phyloP scores from a whole-genome alignment of 2,797 vertebrate species.

The Serranus cabrilla region DNA sequence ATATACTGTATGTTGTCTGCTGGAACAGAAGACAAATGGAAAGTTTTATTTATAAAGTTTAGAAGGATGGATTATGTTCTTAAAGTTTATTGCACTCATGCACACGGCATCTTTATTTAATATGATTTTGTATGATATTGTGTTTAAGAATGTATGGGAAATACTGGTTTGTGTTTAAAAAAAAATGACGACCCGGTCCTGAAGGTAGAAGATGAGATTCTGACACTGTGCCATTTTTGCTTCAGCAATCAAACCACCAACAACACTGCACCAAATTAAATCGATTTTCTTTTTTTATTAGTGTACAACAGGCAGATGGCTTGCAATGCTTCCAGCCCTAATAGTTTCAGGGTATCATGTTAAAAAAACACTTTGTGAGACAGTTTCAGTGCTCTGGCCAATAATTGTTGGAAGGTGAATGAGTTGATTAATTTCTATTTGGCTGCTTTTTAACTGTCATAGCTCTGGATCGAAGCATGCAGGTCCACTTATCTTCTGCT shows the following conservation, averaged over 20 bases:
- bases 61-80: conserved; percentile 45
- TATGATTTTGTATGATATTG: conserved; percentile 37
- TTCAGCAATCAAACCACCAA: conserved; percentile 41
- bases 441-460: conserved; percentile 72
- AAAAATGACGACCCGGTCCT: conserved; percentile 8
- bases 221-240: conserved; percentile 36
- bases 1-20: conserved; percentile 52
- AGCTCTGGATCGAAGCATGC: conserved; percentile 80
- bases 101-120: conserved; percentile 65
- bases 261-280: conserved; percentile 31
- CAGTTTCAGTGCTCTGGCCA: conserved; percentile 41
- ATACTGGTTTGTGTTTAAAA: conserved; percentile 2
- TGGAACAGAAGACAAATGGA: conserved; percentile 60
- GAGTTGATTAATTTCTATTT: conserved; percentile 65
- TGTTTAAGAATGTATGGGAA: conserved; percentile 51
- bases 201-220: conserved; percentile 24
- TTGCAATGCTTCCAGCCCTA: conserved; percentile 44
- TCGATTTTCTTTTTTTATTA: conserved; percentile 8
- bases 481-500: conserved; percentile 72
- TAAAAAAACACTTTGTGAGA: conserved; percentile 37
- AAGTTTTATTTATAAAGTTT: conserved; percentile 62
- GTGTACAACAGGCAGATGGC: conserved; percentile 42
- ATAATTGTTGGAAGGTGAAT: conserved; percentile 54
- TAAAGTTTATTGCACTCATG: conserved; percentile 52
- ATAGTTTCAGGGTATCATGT: conserved; percentile 36